Base-by-base conservation (phyloP, 2,888 invertebrate species). In the Clepsis dumicolana region DNA sequence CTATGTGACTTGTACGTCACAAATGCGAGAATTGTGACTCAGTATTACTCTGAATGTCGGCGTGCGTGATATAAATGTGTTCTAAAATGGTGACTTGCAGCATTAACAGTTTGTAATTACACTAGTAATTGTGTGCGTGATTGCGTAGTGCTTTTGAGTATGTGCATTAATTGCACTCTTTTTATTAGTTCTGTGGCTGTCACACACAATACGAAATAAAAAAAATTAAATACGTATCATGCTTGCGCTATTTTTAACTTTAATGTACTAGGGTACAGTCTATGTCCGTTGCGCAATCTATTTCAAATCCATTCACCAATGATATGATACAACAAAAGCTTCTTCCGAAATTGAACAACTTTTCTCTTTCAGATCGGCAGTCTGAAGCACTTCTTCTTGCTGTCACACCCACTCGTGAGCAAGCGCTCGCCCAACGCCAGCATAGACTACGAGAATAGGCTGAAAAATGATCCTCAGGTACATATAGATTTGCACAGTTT, bases 381-480 rank as follows among this genome's bases (percentile, higher is more conserved):
- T 77, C 76, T 93, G 75, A 90, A 87, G 72, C 78, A 91, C 72
- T 93, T 86, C 75, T 93, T 82, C 76, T 75, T 93, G 64, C 78
- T 93, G 72, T 91, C 92, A 71, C 93, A 93, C 71, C 91, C 93
- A 29, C 88, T 89, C 73, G 79, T 93, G 73, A 91, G 87, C 73
- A 93, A 93, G 73, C 84, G 93, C 72, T 93, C 93, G 35, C 75
- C 81, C 1, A 93, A 93, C 70, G 86, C 91, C 60, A 93, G 93
- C 73, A 71, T 77, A 52, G 84, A 87, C 70, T 84, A 88, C 77
- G 84, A 84, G 69, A 82, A 80, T 72, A 87, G 77, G 75, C 85
- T 93, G 71, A 93, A 89, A 84, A 91, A 91, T 82, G 93, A 93
- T 75, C 92, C 93, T 41, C 91, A 93, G 90, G 93, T 93, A 77